These are phyloP conservation scores for Lycorma delicatula DNA, from an alignment of 1,140 invertebrate species.

Conservation along the genomic window DNA sequence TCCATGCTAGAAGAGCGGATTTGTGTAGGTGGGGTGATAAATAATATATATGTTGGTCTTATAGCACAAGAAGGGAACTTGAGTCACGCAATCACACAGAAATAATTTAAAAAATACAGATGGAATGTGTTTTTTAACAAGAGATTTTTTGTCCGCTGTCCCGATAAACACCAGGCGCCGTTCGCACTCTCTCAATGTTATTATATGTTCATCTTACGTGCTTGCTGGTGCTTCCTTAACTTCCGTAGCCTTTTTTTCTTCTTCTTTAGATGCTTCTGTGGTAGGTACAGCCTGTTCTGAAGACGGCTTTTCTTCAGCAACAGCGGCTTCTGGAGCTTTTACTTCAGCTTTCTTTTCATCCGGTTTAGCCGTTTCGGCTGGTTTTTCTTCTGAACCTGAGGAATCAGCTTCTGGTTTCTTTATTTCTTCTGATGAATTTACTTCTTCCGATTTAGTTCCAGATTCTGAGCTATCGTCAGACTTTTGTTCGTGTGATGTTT, in stretches of 20 bases:
- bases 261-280: no score
- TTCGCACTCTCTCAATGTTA: no score
- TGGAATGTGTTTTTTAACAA: no score
- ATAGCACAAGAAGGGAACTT: conserved; percentile 1
- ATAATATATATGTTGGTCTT: not conserved
- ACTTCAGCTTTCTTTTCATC: not conserved
- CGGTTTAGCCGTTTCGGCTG: not conserved
- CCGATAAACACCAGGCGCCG: not conserved
- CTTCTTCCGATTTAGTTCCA: not conserved
- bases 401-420: not conserved
- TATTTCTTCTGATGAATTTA: not conserved
- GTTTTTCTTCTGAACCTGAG: no score
- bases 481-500: not conserved
- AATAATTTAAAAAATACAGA: no score
- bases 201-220: no score
- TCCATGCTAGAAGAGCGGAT: not conserved
- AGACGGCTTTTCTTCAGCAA: not conserved
- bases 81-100: no score
- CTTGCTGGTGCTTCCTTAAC: no score
- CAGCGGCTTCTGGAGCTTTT: not conserved
- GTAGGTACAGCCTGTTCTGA: no score
- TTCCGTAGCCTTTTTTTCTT: no score
- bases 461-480: not conserved
- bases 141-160: not conserved
- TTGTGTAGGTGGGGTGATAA: conserved; percentile 2